Evolutionary conservation across 2,797 vertebrate species (phyloP).

Genomic region (Artibeus jamaicensis): DNA sequence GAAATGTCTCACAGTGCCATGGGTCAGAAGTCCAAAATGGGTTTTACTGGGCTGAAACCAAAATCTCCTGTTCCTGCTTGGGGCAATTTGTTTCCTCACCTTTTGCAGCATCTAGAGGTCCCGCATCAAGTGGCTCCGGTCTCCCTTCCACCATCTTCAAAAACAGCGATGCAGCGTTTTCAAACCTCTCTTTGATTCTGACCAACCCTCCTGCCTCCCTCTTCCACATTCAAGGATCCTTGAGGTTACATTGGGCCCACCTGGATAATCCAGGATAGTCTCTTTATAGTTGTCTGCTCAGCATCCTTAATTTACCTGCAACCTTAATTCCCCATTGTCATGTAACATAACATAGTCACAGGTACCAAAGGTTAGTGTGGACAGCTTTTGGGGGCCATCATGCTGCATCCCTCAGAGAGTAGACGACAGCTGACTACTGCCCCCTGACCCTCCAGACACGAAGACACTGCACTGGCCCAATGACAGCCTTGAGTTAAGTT

Average conservation of each 20-base stretch:
- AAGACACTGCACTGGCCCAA: not conserved
- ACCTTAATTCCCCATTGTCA: not conserved
- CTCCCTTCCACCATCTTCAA: not conserved
- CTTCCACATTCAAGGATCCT: not conserved
- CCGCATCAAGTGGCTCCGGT: not conserved
- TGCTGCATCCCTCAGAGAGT: not conserved
- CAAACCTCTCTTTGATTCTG: not conserved
- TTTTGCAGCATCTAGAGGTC: not conserved
- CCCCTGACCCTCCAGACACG: rapidly evolving
- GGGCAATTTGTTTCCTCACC: not conserved
- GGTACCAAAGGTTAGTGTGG: not conserved
- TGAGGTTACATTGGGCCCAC: not conserved
- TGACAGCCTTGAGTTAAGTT: not conserved
- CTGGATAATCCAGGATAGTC: not conserved
- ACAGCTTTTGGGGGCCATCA: not conserved
- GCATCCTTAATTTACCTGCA: not conserved
- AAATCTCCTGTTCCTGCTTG: not conserved
- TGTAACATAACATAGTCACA: not conserved
- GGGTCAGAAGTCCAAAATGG: not conserved
- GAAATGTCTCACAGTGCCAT: not conserved
- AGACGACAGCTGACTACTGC: not conserved
- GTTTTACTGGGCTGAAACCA: not conserved
- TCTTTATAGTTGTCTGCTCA: not conserved
- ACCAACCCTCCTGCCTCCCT: not conserved
- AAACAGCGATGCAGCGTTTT: not conserved